Evolutionary conservation across 1,140 invertebrate genomes (phyloP).

Genomic region (Scaptomyza montana): DNA sequence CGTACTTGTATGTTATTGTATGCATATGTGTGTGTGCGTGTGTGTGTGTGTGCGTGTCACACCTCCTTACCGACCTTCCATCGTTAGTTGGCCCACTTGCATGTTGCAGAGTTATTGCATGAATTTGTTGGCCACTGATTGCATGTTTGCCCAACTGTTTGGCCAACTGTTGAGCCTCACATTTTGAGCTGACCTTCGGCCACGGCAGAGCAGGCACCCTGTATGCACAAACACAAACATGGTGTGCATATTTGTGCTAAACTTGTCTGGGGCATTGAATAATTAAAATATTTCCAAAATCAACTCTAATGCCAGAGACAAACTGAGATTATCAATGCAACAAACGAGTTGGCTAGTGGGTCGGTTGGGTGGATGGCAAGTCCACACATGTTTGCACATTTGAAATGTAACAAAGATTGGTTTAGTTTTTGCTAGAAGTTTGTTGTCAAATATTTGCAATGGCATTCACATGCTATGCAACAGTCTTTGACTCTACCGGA

Average conservation of each 20-base stretch:
- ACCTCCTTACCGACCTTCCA: too few relatives aligned
- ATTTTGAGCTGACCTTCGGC: slow-evolving; percentile 42
- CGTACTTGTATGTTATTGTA: background rate
- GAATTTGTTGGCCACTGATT: slow-evolving; percentile 59
- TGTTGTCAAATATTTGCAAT: slow-evolving; percentile 70
- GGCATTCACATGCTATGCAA: slow-evolving; percentile 30
- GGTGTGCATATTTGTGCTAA: slow-evolving; percentile 19
- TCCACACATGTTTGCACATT: slow-evolving; percentile 67
- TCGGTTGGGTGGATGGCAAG: too few relatives aligned
- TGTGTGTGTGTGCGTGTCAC: background rate
- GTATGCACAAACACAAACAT: background rate
- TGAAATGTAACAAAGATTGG: slow-evolving; percentile 72
- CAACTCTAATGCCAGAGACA: slow-evolving; percentile 56
- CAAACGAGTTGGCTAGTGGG: background rate
- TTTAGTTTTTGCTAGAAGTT: slow-evolving; percentile 67
- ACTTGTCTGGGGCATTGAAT: slow-evolving; percentile 47
- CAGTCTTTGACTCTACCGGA: slow-evolving; percentile 26
- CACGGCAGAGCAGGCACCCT: slow-evolving; percentile 12
- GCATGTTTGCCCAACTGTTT: slow-evolving; percentile 46
- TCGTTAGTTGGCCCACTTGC: slow-evolving; percentile 8
- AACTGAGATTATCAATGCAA: slow-evolving; percentile 45
- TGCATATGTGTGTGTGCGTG: background rate
- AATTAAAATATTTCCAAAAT: slow-evolving; percentile 61
- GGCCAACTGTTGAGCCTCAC: slow-evolving; percentile 57
- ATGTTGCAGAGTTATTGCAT: slow-evolving; percentile 60